Evolutionary conservation across 2,797 vertebrate genomes (phyloP).

Genomic region (Prionace glauca): DNA sequence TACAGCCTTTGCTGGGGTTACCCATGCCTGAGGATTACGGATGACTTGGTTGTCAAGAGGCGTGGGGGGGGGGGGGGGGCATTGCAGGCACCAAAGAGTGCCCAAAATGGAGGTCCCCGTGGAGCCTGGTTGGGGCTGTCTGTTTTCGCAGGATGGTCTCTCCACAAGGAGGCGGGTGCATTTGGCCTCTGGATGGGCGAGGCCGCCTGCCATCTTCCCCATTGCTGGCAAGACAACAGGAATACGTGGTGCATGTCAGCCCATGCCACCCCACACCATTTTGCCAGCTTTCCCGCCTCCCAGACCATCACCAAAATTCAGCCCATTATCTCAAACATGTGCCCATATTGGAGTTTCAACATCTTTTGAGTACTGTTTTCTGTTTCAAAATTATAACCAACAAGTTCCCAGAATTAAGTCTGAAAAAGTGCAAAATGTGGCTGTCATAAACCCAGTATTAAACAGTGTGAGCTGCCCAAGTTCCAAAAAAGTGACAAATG

Average conservation of each 20-base stretch:
- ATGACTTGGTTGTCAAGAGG: background rate
- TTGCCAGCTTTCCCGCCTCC: background rate
- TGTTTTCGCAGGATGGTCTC: background rate
- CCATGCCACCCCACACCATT: background rate
- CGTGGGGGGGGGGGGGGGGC: too few species aligned
- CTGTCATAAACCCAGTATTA: background rate
- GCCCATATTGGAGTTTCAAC: background rate
- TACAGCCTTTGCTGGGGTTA: background rate
- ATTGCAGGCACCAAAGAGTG: background rate
- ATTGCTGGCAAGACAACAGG: background rate
- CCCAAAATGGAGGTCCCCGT: background rate
- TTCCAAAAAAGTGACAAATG: background rate
- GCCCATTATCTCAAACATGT: background rate
- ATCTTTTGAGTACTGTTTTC: background rate
- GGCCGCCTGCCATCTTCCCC: background rate
- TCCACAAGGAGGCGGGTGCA: background rate
- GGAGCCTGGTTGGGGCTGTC: background rate
- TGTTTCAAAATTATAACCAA: background rate
- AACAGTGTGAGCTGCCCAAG: background rate
- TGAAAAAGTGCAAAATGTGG: background rate
- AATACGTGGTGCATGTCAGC: background rate
- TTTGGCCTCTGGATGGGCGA: background rate
- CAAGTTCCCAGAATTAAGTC: background rate
- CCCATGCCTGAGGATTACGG: too few species aligned
- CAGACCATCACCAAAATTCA: too few species aligned